Evolutionary conservation across 2,113 vertebrate species (phyloP).

Genomic region (Lonchura striata): DNA sequence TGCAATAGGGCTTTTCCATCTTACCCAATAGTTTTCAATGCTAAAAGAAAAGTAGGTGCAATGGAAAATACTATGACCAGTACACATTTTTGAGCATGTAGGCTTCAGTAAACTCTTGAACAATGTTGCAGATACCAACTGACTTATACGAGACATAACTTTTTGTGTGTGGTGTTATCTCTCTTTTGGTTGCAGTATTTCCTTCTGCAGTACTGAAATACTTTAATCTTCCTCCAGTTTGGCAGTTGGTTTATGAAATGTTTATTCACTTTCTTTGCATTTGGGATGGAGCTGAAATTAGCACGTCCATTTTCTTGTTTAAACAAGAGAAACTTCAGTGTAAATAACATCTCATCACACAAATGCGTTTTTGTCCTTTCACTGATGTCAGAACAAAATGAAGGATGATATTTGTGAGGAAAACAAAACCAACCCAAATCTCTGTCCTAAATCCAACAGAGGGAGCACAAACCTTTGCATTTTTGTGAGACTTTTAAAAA

Average conservation of each 20-base stretch:
- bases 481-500: slow-evolving; percentile 31
- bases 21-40: not conserved
- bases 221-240: slow-evolving; percentile 47
- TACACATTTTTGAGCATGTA: accelerated
- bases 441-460: slow-evolving; percentile 65
- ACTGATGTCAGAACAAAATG: slow-evolving; percentile 31
- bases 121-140: not conserved
- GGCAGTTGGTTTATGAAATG: slow-evolving; percentile 45
- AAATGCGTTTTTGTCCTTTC: not conserved
- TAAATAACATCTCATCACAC: slow-evolving; percentile 11
- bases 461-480: slow-evolving; percentile 54
- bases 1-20: not conserved
- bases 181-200: not conserved
- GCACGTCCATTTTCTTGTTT: slow-evolving; percentile 52
- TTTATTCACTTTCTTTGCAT: slow-evolving; percentile 50
- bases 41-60: not conserved
- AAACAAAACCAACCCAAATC: slow-evolving; percentile 18
- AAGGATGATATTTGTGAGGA: slow-evolving; percentile 27
- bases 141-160: not conserved
- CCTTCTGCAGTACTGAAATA: slow-evolving; percentile 24
- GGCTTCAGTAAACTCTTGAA: not conserved
- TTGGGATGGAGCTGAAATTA: slow-evolving; percentile 60
- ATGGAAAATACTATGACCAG: not conserved
- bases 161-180: not conserved
- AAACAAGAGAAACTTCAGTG: slow-evolving; percentile 51